A percentile compares a stretch with the other conserved stretches of the same genome.
Conservation (phyloP, 1,140 invertebrate species). For the Conus ventricosus region DNA sequence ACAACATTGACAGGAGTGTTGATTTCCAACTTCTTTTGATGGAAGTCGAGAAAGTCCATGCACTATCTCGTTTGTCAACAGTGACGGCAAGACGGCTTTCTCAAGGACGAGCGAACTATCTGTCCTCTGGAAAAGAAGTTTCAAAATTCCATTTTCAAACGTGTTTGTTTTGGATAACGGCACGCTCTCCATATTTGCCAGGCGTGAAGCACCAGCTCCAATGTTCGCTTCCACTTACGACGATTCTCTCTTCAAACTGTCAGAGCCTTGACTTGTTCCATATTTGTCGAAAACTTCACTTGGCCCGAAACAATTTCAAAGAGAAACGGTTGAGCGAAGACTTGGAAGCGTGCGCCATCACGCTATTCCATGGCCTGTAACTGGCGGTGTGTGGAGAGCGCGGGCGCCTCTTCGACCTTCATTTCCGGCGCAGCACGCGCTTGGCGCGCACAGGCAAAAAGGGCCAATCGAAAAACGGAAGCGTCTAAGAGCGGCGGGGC, state of each 20-base stretch:
- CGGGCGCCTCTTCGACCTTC: constrained; percentile 35
- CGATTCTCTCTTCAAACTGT: constrained; percentile 19
- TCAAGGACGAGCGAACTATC: neutral
- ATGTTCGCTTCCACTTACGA: neutral
- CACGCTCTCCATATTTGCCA: neutral
- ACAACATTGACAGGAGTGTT: too few species aligned
- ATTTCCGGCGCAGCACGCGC: constrained; percentile 34
- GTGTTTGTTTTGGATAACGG: neutral
- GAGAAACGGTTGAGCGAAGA: constrained; percentile 7
- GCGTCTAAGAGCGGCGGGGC: constrained; percentile 30
- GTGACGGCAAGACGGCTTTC: neutral
- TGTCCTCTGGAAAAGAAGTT: neutral
- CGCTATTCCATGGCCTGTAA: neutral
- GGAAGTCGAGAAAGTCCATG: neutral
- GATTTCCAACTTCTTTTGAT: neutral
- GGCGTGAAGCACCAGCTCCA: neutral
- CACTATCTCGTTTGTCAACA: neutral
- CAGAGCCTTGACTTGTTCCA: constrained; percentile 18
- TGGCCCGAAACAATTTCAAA: neutral
- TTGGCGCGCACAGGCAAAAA: constrained; percentile 33
- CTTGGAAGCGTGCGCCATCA: neutral
- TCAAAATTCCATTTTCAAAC: neutral
- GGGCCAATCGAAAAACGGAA: constrained; percentile 35
- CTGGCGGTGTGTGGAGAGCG: constrained; percentile 22
- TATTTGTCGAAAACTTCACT: constrained; percentile 27